Percentiles rank a stretch among this genome's conserved stretches.
Evolutionary conservation across 2,888 invertebrate genomes (phyloP).

Genomic region (Drosophila macrospina): DNA sequence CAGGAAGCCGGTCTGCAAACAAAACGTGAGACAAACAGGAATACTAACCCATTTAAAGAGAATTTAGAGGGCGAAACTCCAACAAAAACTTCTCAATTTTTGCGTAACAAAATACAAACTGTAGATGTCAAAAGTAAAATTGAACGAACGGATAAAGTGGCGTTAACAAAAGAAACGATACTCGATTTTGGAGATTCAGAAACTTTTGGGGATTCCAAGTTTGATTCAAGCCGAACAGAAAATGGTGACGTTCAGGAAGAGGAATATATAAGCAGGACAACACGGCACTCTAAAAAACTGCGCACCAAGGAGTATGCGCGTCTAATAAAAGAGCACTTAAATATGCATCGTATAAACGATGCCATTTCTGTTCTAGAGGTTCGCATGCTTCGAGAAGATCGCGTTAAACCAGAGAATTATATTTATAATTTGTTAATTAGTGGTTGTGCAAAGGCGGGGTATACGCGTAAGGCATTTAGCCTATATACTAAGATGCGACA

Average conservation of each 20-base stretch:
- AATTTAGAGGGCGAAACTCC: conserved; percentile 2
- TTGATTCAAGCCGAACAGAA: background rate
- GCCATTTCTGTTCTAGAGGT: conserved; percentile 92
- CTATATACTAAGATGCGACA: conserved; percentile 94
- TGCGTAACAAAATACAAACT: conserved; percentile 3
- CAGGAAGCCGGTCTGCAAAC: conserved; percentile 70
- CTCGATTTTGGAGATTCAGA: conserved; percentile 67
- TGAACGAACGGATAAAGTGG: background rate
- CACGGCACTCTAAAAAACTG: conserved; percentile 86
- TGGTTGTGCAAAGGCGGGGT: conserved; percentile 93
- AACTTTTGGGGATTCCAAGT: conserved; percentile 72
- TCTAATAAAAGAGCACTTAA: conserved; percentile 89
- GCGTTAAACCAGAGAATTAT: conserved; percentile 91
- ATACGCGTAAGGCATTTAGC: conserved; percentile 93
- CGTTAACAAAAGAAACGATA: conserved; percentile 21
- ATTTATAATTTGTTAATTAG: conserved; percentile 94
- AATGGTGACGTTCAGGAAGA: conserved; percentile 88
- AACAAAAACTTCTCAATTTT: background rate
- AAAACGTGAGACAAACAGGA: conserved; percentile 62
- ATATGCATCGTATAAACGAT: conserved; percentile 89
- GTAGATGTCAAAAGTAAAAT: background rate
- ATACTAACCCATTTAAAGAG: conserved; percentile 31
- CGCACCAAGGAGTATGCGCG: conserved; percentile 89
- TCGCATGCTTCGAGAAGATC: conserved; percentile 91
- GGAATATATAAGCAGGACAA: conserved; percentile 86